Conservation (phyloP, 2,888 invertebrate genomes). For the Pycnomerus fuliginosus region DNA sequence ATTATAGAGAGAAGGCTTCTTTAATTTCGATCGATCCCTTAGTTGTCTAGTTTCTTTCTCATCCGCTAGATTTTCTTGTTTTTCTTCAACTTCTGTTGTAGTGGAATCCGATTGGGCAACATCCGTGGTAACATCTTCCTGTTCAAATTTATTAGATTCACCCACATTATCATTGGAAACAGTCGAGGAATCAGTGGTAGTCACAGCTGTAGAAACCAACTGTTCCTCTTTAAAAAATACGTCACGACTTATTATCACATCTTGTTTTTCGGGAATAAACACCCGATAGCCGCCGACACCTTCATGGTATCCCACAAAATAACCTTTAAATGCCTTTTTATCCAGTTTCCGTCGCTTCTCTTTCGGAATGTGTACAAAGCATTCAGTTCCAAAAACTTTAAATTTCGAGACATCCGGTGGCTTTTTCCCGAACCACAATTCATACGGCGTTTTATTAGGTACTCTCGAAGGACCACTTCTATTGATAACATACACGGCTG, state of each 20-base stretch:
- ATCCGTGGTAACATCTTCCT: neutral
- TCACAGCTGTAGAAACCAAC: neutral
- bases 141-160: neutral
- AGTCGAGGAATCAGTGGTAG: neutral
- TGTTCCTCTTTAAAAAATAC: conserved; percentile 10
- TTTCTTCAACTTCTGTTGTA: neutral
- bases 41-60: neutral
- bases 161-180: neutral
- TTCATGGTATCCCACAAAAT: conserved; percentile 21
- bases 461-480: conserved; percentile 21
- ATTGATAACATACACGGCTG: conserved; percentile 22
- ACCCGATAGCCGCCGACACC: conserved; percentile 18
- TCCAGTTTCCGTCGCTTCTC: conserved; percentile 21
- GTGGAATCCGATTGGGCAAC: neutral
- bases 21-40: neutral
- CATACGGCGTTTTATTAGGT: conserved; percentile 17
- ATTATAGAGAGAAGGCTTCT: neutral
- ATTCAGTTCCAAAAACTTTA: conserved; percentile 29
- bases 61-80: neutral
- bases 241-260: conserved; percentile 13
- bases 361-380: conserved; percentile 31
- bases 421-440: conserved; percentile 18
- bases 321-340: conserved; percentile 15
- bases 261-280: conserved; percentile 8
- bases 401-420: too few relatives aligned